phyloP scores from a whole-genome alignment of 2,888 invertebrate genomes.

The Abrostola triplasia region DNA sequence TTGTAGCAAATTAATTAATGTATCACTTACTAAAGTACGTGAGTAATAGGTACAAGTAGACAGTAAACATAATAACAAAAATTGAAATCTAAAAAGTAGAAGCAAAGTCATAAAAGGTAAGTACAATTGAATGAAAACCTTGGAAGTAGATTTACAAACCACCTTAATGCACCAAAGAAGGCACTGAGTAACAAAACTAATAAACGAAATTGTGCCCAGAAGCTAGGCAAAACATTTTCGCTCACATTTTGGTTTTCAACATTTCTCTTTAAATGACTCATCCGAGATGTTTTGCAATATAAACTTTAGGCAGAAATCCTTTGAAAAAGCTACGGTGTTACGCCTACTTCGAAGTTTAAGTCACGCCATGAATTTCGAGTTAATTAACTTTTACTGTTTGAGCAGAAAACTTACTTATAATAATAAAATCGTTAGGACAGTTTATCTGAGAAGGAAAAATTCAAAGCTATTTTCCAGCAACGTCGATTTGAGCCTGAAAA shows the following conservation, averaged over 20 bases:
- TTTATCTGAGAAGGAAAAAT: conserved; percentile 34
- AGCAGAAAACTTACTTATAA: conserved; percentile 62
- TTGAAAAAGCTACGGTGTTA: conserved; percentile 71
- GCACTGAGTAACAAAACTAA: conserved; percentile 8
- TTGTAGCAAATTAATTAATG: no score
- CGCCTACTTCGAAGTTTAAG: conserved; percentile 69
- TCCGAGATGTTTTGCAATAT: conserved; percentile 66
- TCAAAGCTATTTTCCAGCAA: conserved; percentile 12
- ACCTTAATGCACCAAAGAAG: background rate
- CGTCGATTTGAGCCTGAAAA: no score
- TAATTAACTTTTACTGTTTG: conserved; percentile 66
- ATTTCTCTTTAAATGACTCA: conserved; percentile 76
- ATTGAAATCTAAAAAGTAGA: no score
- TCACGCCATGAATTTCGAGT: conserved; percentile 73
- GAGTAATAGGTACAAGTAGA: no score
- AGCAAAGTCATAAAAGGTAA: no score
- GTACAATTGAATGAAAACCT: background rate
- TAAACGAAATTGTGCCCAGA: conserved; percentile 14
- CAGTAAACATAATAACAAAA: no score
- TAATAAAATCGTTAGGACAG: conserved; percentile 57
- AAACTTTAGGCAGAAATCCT: conserved; percentile 67
- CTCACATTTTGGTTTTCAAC: conserved; percentile 57
- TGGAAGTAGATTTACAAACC: background rate
- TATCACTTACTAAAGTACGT: no score
- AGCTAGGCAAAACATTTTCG: conserved; percentile 23